A percentile compares a stretch with the other conserved stretches of the same genome.
Conservation (phyloP, 1,140 invertebrate species). For the Drosophila leontia region DNA sequence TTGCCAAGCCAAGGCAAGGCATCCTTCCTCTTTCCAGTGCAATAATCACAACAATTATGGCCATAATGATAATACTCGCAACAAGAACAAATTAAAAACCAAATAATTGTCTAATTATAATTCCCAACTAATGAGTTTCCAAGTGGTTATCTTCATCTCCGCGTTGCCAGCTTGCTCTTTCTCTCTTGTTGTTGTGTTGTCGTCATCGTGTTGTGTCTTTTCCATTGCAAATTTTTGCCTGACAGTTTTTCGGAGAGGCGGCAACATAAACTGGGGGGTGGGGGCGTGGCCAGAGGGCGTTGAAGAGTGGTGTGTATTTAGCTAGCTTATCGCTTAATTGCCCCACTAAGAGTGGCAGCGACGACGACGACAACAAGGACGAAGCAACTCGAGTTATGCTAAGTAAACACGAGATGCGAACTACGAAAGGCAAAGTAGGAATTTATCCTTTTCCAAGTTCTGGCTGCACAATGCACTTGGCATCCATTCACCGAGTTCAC, state of each 20-base stretch:
- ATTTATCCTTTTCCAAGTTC: neutral
- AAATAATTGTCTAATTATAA: slow-evolving; percentile 81
- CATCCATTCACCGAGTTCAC: slow-evolving; percentile 4
- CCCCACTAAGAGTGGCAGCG: slow-evolving; percentile 54
- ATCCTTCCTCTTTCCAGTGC: neutral
- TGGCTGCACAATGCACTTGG: slow-evolving; percentile 13
- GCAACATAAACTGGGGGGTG: neutral
- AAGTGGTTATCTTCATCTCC: slow-evolving; percentile 72
- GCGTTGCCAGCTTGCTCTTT: neutral
- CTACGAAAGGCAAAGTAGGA: slow-evolving; percentile 3
- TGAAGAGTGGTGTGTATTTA: slow-evolving; percentile 59
- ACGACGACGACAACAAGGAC: slow-evolving; percentile 32
- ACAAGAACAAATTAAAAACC: slow-evolving; percentile 63
- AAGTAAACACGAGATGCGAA: slow-evolving; percentile 35
- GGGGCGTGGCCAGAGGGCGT: neutral
- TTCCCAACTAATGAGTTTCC: slow-evolving; percentile 78
- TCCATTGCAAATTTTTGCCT: slow-evolving; percentile 58
- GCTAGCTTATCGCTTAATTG: slow-evolving; percentile 81
- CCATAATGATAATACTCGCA: slow-evolving; percentile 33
- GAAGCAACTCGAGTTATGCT: slow-evolving; percentile 30
- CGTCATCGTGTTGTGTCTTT: slow-evolving; percentile 52
- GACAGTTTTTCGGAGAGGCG: slow-evolving; percentile 6
- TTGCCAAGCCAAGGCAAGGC: neutral
- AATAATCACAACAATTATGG: slow-evolving; percentile 47
- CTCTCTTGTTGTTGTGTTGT: neutral